Evolutionary conservation across 2,888 invertebrate species (phyloP), one percentile per base, ranked within the genome.

Genomic region (Oscheius sp.): DNA sequence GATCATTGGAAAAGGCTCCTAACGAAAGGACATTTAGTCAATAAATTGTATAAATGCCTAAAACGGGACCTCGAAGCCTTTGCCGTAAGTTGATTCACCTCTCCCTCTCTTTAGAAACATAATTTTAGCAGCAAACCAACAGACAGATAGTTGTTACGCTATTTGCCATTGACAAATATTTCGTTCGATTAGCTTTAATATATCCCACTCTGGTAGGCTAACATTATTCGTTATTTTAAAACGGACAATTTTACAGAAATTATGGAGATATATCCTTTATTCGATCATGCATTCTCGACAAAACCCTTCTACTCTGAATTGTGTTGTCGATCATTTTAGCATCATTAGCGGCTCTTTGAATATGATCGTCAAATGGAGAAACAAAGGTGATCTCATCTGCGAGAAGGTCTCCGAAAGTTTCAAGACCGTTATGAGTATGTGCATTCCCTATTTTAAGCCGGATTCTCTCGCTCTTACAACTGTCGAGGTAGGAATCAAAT

Each of bases 161-260:
- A n/a, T n/a, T n/a, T n/a, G n/a, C n/a, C n/a, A n/a, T n/a, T n/a
- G n/a, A n/a, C n/a, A 48, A 25, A 25, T 48, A 12, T 20, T 12
- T 25, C 20, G 48, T 17, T 48, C 55, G 4, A 55, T 55, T 23
- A 34, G 45, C 45, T 17, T 12, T 61, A 6, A 42, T 61, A 27
- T 61, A 61, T 45, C 45, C 61, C 0, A 17, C 45, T 17, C 23
- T 57, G 57, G 57, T 57, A 34, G 34, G 34, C 25, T 48, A 23
- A 2, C 5, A 48, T 5, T 17, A 17, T 42, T 42, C 1, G 4
- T 42, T 3, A 12, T 23, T 23, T 50, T 17, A 34, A 34, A 34
- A 34, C 37, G n/a, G n/a, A n/a, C n/a, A 10, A 34, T 2, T 50
- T 17, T 33, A 29, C 61, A 45, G 45, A 61, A 61, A 45, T 27